phyloP scores from a whole-genome alignment of 1,140 invertebrate species.

The Sinonovacula constricta region DNA sequence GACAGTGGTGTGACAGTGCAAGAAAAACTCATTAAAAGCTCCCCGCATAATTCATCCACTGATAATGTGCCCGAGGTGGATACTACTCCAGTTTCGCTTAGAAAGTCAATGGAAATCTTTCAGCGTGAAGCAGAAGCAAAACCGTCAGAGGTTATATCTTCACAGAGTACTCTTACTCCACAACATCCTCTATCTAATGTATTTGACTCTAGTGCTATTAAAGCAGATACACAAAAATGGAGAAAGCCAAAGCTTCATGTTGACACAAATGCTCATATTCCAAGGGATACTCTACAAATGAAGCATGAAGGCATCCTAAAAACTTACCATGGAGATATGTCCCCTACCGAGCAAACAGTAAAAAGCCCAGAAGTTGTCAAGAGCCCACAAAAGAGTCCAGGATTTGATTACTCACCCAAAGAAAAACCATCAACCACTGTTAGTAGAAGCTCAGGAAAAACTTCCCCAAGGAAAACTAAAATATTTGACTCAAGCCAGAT shows the following conservation, averaged over 20 bases:
- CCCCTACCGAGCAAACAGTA: not conserved
- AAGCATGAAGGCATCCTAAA: slow-evolving; percentile 39
- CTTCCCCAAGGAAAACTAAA: slow-evolving; percentile 53
- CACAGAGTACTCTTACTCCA: slow-evolving; percentile 16
- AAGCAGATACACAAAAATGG: slow-evolving; percentile 8
- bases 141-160: not conserved
- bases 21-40: not conserved
- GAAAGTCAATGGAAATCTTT: slow-evolving; percentile 42
- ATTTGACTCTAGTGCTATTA: slow-evolving; percentile 39
- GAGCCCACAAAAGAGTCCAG: too few relatives aligned
- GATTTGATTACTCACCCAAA: too few relatives aligned
- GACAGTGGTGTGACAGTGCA: not conserved
- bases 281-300: slow-evolving; percentile 35
- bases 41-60: not conserved
- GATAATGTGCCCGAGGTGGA: slow-evolving; percentile 26
- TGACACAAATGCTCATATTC: slow-evolving; percentile 10
- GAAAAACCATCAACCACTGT: slow-evolving; percentile 21
- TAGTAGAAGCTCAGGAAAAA: slow-evolving; percentile 27
- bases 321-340: slow-evolving; percentile 14
- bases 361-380: not conserved
- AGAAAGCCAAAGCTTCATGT: slow-evolving; percentile 4
- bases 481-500: slow-evolving; percentile 63
- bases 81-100: slow-evolving; percentile 22
- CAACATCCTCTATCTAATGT: slow-evolving; percentile 28
- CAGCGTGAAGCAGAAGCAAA: not conserved